A percentile compares a stretch with the other conserved stretches of the same genome.
phyloP scores from a whole-genome alignment of 2,888 invertebrate species.

The Metallyticus violacea region DNA sequence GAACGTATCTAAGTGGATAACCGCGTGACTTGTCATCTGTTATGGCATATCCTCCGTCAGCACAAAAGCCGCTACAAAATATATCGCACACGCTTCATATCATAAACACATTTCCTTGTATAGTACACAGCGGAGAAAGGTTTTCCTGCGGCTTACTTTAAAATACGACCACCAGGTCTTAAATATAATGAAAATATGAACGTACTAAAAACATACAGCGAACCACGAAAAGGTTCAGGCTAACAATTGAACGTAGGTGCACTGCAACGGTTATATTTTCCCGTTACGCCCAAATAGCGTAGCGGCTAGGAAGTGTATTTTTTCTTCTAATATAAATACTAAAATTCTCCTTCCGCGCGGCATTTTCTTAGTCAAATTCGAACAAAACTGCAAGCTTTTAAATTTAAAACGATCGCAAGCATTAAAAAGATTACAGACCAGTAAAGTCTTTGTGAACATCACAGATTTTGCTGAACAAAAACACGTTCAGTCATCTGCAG shows the following conservation, averaged over 20 bases:
- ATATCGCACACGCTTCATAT: not conserved
- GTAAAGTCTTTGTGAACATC: not conserved
- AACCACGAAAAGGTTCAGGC: no score
- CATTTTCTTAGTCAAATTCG: not conserved
- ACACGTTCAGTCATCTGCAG: not conserved
- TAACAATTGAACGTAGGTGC: no score
- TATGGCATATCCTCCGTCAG: not conserved
- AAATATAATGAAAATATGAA: not conserved
- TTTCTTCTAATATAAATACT: no score
- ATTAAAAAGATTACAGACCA: not conserved
- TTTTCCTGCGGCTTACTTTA: not conserved
- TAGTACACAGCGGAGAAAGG: not conserved
- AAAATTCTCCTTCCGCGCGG: no score
- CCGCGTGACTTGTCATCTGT: not conserved
- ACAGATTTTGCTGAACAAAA: no score
- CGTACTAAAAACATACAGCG: not conserved
- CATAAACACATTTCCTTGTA: not conserved
- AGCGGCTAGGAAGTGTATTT: no score
- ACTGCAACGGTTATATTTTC: no score
- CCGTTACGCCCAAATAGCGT: no score
- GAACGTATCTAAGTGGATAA: not conserved
- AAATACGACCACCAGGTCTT: no score
- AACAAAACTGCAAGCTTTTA: no score
- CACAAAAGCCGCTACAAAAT: not conserved
- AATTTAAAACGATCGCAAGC: not conserved